A percentile compares a stretch with the other conserved stretches of the same genome.
Evolutionary conservation across 2,888 invertebrate species (phyloP).

Genomic region (Hydrotaea diabolus): DNA sequence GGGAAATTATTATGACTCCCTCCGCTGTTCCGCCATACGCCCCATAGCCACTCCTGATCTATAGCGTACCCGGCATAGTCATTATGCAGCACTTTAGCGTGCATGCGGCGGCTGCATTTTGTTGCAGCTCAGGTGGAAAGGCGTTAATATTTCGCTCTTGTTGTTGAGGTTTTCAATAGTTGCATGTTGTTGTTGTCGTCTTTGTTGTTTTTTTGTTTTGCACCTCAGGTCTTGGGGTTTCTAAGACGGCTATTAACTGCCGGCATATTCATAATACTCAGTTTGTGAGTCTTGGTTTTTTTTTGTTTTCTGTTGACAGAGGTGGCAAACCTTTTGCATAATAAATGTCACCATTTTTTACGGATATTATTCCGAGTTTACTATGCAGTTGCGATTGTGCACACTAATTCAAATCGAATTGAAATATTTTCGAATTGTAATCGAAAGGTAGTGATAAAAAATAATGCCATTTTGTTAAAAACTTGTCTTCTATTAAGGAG

Average conservation of each 20-base stretch:
- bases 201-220: too few relatives aligned
- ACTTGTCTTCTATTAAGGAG: too few relatives aligned
- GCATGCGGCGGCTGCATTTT: slow-evolving; percentile 39
- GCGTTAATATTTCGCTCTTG: slow-evolving; percentile 46
- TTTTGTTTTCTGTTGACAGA: neutral
- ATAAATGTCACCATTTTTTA: too few relatives aligned
- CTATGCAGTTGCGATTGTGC: too few relatives aligned
- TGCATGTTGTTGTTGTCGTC: neutral
- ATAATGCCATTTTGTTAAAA: too few relatives aligned
- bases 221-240: neutral
- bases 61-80: neutral
- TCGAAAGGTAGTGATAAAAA: too few relatives aligned
- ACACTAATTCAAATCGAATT: too few relatives aligned
- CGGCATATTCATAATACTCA: slow-evolving; percentile 16
- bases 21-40: too few relatives aligned
- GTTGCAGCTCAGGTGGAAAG: slow-evolving; percentile 54
- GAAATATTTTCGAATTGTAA: too few relatives aligned
- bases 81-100: slow-evolving; percentile 50
- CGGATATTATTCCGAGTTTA: too few relatives aligned
- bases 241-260: slow-evolving; percentile 1
- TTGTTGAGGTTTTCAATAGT: slow-evolving; percentile 9
- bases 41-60: too few relatives aligned
- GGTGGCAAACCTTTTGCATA: neutral
- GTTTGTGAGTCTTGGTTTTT: slow-evolving; percentile 4
- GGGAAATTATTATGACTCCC: slow-evolving; percentile 54